Conservation (phyloP, 2,797 vertebrate species). For the Platalea minor region DNA sequence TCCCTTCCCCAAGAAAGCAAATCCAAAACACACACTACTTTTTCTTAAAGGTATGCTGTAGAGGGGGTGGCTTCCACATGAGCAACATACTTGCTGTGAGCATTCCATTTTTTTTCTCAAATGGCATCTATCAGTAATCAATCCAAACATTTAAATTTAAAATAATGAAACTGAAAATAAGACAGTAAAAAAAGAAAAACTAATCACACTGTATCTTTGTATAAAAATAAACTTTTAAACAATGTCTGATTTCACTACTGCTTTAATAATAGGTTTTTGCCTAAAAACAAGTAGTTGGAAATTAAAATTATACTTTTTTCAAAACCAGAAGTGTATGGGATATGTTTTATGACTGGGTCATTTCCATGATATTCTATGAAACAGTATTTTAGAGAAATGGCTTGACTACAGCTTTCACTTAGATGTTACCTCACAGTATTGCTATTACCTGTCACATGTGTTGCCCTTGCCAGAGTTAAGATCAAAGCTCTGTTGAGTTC, state of each 20-base stretch:
- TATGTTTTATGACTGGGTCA: not conserved
- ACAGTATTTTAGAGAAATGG: not conserved
- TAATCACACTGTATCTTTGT: not conserved
- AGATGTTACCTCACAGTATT: too few relatives aligned
- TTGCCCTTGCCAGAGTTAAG: slow-evolving; percentile 94
- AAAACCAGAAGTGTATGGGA: not conserved
- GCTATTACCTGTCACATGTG: slow-evolving; percentile 90
- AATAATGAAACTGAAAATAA: not conserved
- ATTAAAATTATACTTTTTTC: not conserved
- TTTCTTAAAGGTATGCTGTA: not conserved
- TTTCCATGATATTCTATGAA: not conserved
- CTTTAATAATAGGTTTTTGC: not conserved
- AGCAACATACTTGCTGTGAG: not conserved
- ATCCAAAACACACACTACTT: not conserved
- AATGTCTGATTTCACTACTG: not conserved
- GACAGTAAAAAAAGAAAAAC: not conserved
- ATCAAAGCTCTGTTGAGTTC: slow-evolving; percentile 97
- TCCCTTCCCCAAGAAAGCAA: not conserved
- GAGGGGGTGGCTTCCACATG: not conserved
- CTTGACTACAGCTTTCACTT: not conserved
- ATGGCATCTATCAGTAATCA: not conserved
- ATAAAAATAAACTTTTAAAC: not conserved
- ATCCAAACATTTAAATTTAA: not conserved
- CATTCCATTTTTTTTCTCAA: not conserved
- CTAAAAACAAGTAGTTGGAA: not conserved